Percentiles rank a stretch among this genome's conserved stretches.
Evolutionary conservation across 2,113 vertebrate genomes (phyloP).

Genomic region (Clupea harengus): DNA sequence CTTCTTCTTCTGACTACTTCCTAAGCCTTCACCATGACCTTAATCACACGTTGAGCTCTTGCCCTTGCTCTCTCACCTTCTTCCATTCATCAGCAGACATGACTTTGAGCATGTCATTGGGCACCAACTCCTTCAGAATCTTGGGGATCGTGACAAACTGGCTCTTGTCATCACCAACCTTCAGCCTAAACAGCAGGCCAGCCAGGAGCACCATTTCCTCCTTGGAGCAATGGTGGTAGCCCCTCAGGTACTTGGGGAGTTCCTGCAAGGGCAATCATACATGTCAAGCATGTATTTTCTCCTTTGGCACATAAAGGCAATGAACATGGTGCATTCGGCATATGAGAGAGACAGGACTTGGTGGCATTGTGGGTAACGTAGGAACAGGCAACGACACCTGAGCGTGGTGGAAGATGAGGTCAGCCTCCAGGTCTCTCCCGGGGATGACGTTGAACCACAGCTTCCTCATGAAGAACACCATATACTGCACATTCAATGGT

Average conservation of each 20-base stretch:
- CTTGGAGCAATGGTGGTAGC: constrained; percentile 84
- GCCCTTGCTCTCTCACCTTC: constrained; percentile 71
- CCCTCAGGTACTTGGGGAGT: constrained; percentile 90
- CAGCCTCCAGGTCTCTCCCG: constrained; percentile 85
- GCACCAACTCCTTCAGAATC: constrained; percentile 86
- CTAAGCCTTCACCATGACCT: too few species aligned
- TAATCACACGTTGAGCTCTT: background rate
- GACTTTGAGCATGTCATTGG: constrained; percentile 79
- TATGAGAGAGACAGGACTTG: background rate
- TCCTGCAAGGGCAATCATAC: constrained; percentile 71
- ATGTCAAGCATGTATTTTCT: background rate
- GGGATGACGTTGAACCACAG: constrained; percentile 87
- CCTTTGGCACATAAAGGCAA: background rate
- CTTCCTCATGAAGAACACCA: constrained; percentile 95
- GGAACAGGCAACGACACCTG: constrained; percentile 74
- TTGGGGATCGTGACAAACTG: constrained; percentile 79
- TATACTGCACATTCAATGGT: constrained; percentile 68
- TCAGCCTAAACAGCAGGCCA: constrained; percentile 82
- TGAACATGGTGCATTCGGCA: background rate
- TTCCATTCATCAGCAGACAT: constrained; percentile 88
- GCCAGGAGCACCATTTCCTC: constrained; percentile 84
- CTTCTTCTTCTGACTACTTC: background rate
- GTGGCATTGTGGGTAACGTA: background rate
- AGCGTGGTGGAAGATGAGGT: constrained; percentile 90
- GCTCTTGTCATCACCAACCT: constrained; percentile 70